Conservation (phyloP, 2,113 vertebrate species). For the Brachypodius melanocephalos region DNA sequence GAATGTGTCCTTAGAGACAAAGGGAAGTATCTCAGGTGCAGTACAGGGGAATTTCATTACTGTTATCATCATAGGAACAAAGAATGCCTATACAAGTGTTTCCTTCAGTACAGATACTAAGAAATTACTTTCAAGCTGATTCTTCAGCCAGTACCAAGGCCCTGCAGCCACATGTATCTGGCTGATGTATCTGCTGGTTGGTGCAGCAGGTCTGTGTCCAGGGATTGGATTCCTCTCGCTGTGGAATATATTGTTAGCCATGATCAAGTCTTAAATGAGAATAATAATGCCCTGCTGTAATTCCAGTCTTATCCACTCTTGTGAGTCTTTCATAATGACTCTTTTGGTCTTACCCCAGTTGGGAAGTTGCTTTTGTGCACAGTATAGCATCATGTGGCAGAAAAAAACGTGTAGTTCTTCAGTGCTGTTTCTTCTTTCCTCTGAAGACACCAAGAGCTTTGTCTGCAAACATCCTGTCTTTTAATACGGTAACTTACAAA, state of each 20-base stretch:
- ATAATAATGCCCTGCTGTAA: neutral
- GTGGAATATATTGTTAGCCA: neutral
- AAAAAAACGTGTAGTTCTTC: rapidly evolving
- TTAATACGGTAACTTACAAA: neutral
- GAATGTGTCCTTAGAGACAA: neutral
- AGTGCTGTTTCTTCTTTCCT: neutral
- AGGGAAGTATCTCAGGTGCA: neutral
- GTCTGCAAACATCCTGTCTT: neutral
- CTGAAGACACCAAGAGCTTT: neutral
- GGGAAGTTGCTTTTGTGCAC: neutral
- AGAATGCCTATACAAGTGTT: neutral
- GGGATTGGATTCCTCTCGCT: rapidly evolving
- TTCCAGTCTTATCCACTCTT: neutral
- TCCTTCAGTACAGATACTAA: neutral
- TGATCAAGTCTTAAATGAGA: neutral
- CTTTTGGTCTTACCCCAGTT: neutral
- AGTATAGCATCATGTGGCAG: neutral
- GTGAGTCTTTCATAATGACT: neutral
- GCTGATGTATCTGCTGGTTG: neutral
- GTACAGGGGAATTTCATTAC: neutral
- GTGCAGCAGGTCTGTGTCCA: rapidly evolving
- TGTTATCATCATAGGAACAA: neutral
- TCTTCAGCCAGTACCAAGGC: neutral
- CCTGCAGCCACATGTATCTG: neutral
- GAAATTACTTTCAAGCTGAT: neutral